Conservation (phyloP, 2,888 invertebrate species). For the Lasius fuliginosus region DNA sequence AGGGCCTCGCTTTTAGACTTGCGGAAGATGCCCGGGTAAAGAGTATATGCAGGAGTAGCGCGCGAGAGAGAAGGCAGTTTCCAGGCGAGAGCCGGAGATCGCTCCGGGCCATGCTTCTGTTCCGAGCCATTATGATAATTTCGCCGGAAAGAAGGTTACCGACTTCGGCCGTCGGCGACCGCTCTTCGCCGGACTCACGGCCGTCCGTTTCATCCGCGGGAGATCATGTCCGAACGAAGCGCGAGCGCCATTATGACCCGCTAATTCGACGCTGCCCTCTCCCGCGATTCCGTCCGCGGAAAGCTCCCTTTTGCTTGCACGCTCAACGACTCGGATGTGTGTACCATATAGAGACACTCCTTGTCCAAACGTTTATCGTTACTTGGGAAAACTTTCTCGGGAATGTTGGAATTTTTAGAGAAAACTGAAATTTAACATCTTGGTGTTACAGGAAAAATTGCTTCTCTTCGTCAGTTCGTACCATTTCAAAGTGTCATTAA, state of each 20-base stretch:
- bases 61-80: conserved; percentile 68
- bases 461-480: background rate
- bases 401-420: background rate
- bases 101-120: conserved; percentile 85
- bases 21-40: conserved; percentile 68
- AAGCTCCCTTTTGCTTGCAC: background rate
- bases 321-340: conserved; percentile 4
- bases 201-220: conserved; percentile 41
- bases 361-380: conserved; percentile 8
- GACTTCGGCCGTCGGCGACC: conserved; percentile 71
- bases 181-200: conserved; percentile 52
- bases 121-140: conserved; percentile 85
- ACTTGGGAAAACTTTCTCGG: background rate
- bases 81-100: conserved; percentile 72
- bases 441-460: background rate
- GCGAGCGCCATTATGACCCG: conserved; percentile 63
- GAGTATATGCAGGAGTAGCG: conserved; percentile 53
- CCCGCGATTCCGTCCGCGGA: conserved; percentile 31
- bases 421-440: background rate
- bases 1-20: conserved; percentile 57
- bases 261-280: conserved; percentile 61
- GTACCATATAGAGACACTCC: conserved; percentile 27
- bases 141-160: conserved; percentile 84
- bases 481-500: background rate
- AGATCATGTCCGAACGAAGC: conserved; percentile 55